Percentiles rank a stretch among this genome's conserved stretches.
Evolutionary conservation across 1,140 invertebrate species (phyloP).

Genomic region (Triops longicaudatus): DNA sequence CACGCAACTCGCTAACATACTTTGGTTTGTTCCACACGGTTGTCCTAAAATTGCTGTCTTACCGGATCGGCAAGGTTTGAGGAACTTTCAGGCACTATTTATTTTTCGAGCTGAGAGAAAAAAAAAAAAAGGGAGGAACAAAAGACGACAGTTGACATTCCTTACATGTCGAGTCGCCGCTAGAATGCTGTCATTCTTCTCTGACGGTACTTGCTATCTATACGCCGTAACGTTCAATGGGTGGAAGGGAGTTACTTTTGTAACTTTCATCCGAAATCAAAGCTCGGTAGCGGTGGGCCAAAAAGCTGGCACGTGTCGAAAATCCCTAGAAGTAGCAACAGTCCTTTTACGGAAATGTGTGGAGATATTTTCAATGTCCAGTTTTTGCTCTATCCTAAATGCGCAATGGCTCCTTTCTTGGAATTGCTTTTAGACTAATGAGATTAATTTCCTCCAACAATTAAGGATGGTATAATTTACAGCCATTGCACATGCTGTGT

Average conservation of each 20-base stretch:
- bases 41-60: not conserved
- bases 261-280: not conserved
- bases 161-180: not conserved
- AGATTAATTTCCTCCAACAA: too few species aligned
- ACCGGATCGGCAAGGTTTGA: not conserved
- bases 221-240: not conserved
- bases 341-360: not conserved
- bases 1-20: not conserved
- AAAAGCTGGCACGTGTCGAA: not conserved
- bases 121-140: not conserved
- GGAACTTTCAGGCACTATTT: not conserved
- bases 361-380: not conserved
- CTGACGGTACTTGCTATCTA: not conserved
- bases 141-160: conserved; percentile 4
- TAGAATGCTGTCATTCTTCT: not conserved
- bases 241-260: not conserved
- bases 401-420: not conserved
- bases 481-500: too few species aligned
- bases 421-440: not conserved
- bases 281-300: not conserved
- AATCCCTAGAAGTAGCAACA: not conserved
- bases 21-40: not conserved
- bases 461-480: too few species aligned
- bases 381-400: not conserved
- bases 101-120: not conserved